phyloP scores from a whole-genome alignment of 2,888 invertebrate species.

The Cetonia aurata region DNA sequence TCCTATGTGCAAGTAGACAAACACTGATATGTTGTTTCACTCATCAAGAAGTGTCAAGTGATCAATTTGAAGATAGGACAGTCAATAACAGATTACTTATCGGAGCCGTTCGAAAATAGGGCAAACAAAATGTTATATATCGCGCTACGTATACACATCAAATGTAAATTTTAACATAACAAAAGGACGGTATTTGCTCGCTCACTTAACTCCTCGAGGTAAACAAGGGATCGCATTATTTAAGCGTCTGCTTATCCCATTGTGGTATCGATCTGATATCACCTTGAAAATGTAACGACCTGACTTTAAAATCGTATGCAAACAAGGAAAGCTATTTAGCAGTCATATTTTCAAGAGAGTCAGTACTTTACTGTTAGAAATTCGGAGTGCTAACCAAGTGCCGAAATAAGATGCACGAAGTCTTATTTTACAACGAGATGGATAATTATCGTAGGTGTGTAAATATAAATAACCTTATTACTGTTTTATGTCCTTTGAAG shows the following conservation, averaged over 20 bases:
- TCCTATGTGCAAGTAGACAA: too few relatives aligned
- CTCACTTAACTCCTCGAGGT: constrained; percentile 17
- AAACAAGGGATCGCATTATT: constrained; percentile 19
- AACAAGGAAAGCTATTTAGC: constrained; percentile 32
- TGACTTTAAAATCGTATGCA: constrained; percentile 35
- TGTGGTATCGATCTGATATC: constrained; percentile 25
- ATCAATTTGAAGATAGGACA: constrained; percentile 20
- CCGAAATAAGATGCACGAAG: constrained; percentile 29
- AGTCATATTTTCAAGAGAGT: constrained; percentile 24
- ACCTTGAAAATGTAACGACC: constrained; percentile 38
- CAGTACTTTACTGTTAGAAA: constrained; percentile 17
- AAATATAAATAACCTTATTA: constrained; percentile 35
- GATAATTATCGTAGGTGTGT: constrained; percentile 27
- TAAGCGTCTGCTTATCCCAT: constrained; percentile 21
- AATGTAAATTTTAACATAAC: constrained; percentile 23
- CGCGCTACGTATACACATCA: background rate
- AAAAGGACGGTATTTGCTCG: constrained; percentile 14
- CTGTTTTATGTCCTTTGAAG: background rate
- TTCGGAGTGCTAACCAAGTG: constrained; percentile 26
- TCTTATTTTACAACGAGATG: constrained; percentile 19
- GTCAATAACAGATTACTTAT: constrained; percentile 1
- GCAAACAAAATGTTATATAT: background rate
- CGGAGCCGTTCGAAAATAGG: background rate
- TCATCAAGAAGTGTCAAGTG: constrained; percentile 4
- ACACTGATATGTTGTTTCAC: too few relatives aligned